A percentile compares a stretch with the other conserved stretches of the same genome.
These are phyloP conservation scores for Schizothorax lantsangensis DNA, from an alignment of 2,797 vertebrate genomes.

Conservation along the genomic window DNA sequence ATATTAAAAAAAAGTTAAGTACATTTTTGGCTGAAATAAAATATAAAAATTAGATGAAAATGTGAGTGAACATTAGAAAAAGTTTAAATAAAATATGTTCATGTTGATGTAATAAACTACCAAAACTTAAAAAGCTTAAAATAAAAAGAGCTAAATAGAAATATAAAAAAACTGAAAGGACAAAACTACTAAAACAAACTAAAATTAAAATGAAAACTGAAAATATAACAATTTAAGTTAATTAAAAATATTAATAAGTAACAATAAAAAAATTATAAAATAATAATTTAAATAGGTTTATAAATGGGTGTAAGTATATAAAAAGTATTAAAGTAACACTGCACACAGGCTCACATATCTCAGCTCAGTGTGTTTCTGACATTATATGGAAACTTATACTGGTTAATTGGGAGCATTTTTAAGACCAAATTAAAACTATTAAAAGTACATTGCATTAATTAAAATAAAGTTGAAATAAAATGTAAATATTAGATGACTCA, in stretches of 20 bases:
- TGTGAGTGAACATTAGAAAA: background rate
- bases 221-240: too few relatives aligned
- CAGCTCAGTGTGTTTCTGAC: too few relatives aligned
- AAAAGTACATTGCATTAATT: background rate
- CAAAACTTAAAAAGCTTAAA: background rate
- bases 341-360: background rate
- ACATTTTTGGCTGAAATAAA: background rate
- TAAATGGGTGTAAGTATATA: background rate
- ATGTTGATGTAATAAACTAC: background rate
- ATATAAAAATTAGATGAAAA: background rate
- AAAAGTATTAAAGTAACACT: background rate
- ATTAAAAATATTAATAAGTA: background rate
- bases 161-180: too few relatives aligned
- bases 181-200: background rate
- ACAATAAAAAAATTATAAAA: background rate
- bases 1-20: background rate
- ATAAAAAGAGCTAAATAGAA: background rate
- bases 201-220: background rate
- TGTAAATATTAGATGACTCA: background rate
- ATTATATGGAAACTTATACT: too few relatives aligned
- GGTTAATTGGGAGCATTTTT: too few relatives aligned
- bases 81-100: background rate
- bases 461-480: background rate
- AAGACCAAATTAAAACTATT: background rate
- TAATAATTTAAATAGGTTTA: background rate